Conservation (phyloP, 2,888 invertebrate species). For the Scaptomyza caliginosa region DNA sequence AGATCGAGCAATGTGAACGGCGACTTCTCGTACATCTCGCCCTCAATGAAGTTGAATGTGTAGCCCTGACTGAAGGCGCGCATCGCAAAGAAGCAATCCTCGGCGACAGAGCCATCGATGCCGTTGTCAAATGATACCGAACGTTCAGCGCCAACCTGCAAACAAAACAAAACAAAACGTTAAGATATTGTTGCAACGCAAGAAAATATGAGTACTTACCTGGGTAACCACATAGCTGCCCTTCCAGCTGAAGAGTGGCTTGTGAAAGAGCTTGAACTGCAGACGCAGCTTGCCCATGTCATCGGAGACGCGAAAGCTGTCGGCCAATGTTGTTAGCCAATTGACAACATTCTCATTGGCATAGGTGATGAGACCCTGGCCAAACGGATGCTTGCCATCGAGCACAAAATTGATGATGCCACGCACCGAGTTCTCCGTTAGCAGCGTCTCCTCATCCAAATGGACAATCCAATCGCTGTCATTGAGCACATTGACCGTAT, state of each 20-base stretch:
- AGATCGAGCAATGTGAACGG: constrained; percentile 98
- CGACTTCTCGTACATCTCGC: constrained; percentile 99
- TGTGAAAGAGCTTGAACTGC: constrained; percentile 96
- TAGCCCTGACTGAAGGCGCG: constrained; percentile 95
- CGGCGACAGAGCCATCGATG: constrained; percentile 97
- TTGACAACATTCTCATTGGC: constrained; percentile 98
- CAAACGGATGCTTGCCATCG: constrained; percentile 97
- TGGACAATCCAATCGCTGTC: constrained; percentile 99
- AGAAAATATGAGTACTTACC: constrained; percentile 85
- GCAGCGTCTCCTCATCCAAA: constrained; percentile 97
- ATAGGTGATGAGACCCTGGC: constrained; percentile 97
- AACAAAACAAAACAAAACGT: too few species aligned
- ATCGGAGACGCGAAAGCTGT: constrained; percentile 97
- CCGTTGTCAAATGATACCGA: constrained; percentile 98
- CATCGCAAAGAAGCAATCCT: constrained; percentile 99
- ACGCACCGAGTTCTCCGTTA: constrained; percentile 95
- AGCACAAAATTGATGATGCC: constrained; percentile 97
- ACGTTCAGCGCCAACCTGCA: constrained; percentile 93
- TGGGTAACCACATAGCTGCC: constrained; percentile 98
- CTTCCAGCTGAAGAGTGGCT: constrained; percentile 98
- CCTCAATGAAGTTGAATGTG: constrained; percentile 97
- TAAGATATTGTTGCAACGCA: too few species aligned
- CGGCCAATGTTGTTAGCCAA: constrained; percentile 98
- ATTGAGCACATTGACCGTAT: constrained; percentile 92
- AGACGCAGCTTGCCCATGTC: constrained; percentile 98